These are phyloP conservation scores for Lipophrys pholis DNA, from an alignment of 2,113 vertebrate genomes.

Conservation along the genomic window DNA sequence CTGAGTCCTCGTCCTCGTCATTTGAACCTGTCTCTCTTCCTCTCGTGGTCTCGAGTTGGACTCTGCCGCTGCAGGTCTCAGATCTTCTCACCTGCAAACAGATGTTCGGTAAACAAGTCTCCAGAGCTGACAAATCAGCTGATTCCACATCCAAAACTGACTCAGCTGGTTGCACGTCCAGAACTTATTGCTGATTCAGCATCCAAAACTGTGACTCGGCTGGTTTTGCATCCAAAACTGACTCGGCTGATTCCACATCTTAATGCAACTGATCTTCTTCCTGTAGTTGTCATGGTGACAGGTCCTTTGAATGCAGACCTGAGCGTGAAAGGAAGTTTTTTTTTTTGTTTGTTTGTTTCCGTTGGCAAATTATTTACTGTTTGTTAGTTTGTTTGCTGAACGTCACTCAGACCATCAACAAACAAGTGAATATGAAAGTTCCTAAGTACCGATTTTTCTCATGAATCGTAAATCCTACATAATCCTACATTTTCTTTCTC, in stretches of 20 bases:
- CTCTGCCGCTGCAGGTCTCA: constrained; percentile 19
- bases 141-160: no score
- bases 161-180: no score
- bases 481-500: constrained; percentile 65
- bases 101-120: constrained; percentile 73
- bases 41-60: constrained; percentile 23
- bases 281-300: no score
- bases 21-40: constrained; percentile 65
- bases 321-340: no score
- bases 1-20: constrained; percentile 77
- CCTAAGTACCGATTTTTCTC: not conserved
- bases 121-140: constrained; percentile 16
- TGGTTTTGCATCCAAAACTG: no score
- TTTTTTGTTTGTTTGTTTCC: no score
- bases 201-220: no score
- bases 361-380: not conserved
- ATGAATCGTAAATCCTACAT: not conserved
- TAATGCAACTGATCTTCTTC: no score
- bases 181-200: no score
- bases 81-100: constrained; percentile 86
- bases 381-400: not conserved
- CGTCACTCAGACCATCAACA: no score
- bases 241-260: no score
- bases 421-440: not conserved
- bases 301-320: no score